Evolutionary conservation across 2,797 vertebrate genomes (phyloP), one percentile per base, ranked within the genome.

Genomic region (Micromesistius poutassou): DNA sequence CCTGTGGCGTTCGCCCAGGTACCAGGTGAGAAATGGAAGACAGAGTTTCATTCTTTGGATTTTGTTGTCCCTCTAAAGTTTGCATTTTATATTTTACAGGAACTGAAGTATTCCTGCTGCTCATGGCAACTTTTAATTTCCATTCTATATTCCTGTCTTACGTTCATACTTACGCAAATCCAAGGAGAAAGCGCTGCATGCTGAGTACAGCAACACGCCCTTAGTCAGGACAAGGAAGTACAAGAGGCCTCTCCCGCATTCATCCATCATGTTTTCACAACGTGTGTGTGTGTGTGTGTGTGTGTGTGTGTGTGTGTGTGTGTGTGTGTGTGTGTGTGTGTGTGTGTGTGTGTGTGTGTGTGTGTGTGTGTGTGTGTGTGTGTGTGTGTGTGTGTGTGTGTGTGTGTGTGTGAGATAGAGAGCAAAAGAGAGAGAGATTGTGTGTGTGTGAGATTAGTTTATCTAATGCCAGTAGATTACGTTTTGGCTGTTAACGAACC

Each of bases 171-270:
- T 19, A 4, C 22, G 50, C 50, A 80, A 77, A 28, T 72, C 82
- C 87, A 84, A 71, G 80, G 78, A 76, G 83, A 74, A 77, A 82
- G 87, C 77, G 84, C 82, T 66, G 76, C 68, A 85, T 74, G 79
- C 82, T 75, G 75, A 38, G 19, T 55, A 55, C 50, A 55, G 16
- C 5, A 22, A 16, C 50, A 55, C 50, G 50, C 50, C 50, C 50
- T 55, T 55, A 55, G 50, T 55, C 50, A 22, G 50, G 19, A n/a
- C 50, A 7, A 55, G 50, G 50, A 22, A 22, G 50, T 19, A 22
- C 50, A 22, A 19, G 50, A 19, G 6, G 50, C 50, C 50, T 6
- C 50, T 55, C 50, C 19, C 50, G 6, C 50, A 46, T 16, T 46
- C 42, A 46, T 22, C 50, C 19, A 55, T 55, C 19, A 22, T 55